phyloP scores from a whole-genome alignment of 2,888 invertebrate species.

The Cantharis lateralis region DNA sequence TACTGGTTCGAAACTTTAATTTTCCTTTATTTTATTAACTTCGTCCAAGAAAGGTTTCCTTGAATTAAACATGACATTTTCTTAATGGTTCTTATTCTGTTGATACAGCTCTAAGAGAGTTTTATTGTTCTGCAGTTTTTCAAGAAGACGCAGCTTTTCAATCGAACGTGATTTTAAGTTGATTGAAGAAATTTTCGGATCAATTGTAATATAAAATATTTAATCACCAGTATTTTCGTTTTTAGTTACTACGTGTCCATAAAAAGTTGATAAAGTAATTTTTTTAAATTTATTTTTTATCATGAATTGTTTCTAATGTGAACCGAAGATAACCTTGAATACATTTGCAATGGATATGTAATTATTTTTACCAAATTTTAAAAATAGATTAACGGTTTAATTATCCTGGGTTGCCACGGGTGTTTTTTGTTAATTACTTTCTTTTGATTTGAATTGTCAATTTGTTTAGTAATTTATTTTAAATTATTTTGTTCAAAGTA shows the following conservation, averaged over 20 bases:
- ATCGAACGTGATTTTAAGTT: conserved; percentile 27
- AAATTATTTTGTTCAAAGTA: no score
- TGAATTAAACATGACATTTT: conserved; percentile 31
- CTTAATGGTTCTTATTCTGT: not conserved
- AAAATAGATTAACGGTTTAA: not conserved
- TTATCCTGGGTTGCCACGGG: not conserved
- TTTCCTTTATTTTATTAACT: not conserved
- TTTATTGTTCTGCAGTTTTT: conserved; percentile 16
- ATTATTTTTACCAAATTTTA: not conserved
- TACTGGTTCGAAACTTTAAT: not conserved
- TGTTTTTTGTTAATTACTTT: not conserved
- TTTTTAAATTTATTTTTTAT: not conserved
- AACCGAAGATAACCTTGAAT: not conserved
- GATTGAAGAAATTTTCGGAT: conserved; percentile 22
- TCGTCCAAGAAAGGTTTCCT: conserved; percentile 15
- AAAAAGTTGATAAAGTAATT: not conserved
- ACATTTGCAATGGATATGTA: not conserved
- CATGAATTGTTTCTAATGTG: not conserved
- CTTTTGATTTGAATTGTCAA: no score
- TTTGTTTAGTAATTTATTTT: no score
- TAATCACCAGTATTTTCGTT: not conserved
- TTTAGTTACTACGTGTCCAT: not conserved
- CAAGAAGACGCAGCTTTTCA: not conserved
- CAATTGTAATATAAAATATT: not conserved
- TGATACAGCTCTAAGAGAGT: conserved; percentile 14